These are phyloP conservation scores for Excalfactoria chinensis DNA, from an alignment of 2,113 vertebrate species.

Conservation along the genomic window DNA sequence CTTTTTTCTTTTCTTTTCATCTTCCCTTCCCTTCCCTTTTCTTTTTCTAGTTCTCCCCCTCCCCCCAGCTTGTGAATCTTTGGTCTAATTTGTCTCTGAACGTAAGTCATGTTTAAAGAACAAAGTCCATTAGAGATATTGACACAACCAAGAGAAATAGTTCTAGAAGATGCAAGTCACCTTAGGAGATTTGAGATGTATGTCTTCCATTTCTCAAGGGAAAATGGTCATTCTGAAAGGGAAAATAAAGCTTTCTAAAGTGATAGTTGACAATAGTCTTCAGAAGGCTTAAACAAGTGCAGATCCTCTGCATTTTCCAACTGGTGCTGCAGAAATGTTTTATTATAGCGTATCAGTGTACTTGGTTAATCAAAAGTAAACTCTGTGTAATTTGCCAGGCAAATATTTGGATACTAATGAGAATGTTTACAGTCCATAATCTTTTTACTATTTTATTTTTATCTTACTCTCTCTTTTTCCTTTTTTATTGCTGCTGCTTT, in stretches of 20 bases:
- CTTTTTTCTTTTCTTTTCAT: no score
- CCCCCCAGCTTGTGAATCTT: neutral
- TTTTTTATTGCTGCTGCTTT: neutral
- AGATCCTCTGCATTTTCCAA: neutral
- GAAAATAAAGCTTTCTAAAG: neutral
- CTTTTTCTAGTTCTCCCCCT: neutral
- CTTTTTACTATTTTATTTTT: neutral
- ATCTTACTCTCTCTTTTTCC: neutral
- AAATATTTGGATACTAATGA: neutral
- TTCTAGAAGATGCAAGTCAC: neutral
- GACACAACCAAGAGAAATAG: neutral
- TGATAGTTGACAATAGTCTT: neutral
- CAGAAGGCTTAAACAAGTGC: neutral
- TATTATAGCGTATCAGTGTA: neutral
- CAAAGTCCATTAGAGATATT: neutral
- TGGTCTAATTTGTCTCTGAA: neutral
- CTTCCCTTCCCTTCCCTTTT: no score
- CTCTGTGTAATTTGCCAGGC: neutral
- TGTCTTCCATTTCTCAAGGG: neutral
- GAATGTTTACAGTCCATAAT: neutral
- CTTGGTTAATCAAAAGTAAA: neutral
- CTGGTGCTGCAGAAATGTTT: neutral
- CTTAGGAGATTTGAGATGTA: neutral
- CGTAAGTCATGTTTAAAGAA: neutral
- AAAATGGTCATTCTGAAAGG: slow-evolving; percentile 5